phyloP scores from a whole-genome alignment of 2,797 vertebrate species.

The Capromys pilorides region DNA sequence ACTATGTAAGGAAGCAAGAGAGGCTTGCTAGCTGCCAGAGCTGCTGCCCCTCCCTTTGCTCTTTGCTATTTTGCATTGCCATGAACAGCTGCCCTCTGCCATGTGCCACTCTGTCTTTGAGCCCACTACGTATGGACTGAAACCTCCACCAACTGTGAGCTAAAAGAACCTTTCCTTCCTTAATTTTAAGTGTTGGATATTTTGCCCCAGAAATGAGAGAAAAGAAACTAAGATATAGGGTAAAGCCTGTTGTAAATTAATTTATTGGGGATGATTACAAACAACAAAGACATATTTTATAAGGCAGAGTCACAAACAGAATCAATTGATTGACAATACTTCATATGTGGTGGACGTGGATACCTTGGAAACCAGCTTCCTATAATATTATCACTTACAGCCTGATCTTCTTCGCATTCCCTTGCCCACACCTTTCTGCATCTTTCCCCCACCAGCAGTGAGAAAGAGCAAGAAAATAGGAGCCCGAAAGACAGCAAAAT shows the following conservation, averaged over 20 bases:
- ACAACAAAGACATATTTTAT: conserved; percentile 15
- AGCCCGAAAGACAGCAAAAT: conserved; percentile 33
- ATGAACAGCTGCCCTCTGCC: too few relatives aligned
- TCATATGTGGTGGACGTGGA: neutral
- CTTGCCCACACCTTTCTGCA: neutral
- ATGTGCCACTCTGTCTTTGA: too few relatives aligned
- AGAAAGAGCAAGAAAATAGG: neutral
- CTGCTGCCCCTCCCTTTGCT: too few relatives aligned
- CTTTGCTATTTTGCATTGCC: too few relatives aligned
- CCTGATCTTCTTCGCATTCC: neutral
- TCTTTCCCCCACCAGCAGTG: neutral
- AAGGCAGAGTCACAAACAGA: conserved; percentile 2
- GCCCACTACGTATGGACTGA: too few relatives aligned
- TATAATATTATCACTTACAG: neutral
- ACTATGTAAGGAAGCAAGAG: too few relatives aligned
- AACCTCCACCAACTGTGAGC: too few relatives aligned
- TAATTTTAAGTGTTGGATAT: too few relatives aligned
- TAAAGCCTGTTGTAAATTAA: conserved; percentile 47
- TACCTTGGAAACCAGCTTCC: neutral
- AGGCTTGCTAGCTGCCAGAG: too few relatives aligned
- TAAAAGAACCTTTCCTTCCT: too few relatives aligned
- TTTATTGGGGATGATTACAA: conserved; percentile 31
- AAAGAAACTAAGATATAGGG: neutral
- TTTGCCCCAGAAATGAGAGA: too few relatives aligned
- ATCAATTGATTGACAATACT: neutral